Conservation (phyloP, 2,888 invertebrate genomes). For the Caenorhabditis becei region DNA sequence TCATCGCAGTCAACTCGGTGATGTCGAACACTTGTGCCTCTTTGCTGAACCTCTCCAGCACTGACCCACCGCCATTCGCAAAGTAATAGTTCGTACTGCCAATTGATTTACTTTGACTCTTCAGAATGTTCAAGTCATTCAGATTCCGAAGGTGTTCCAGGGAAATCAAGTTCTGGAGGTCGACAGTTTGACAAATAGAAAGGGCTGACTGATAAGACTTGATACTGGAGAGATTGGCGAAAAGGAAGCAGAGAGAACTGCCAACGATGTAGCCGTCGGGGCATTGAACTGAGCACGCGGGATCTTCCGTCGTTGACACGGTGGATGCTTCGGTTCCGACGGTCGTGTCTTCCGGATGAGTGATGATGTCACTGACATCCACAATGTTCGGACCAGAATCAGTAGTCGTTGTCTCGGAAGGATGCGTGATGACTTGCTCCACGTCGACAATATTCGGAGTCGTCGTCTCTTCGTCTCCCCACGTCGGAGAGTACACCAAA, state of each 20-base stretch:
- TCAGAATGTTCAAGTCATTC: conserved; percentile 28
- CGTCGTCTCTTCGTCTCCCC: neutral
- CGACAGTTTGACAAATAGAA: conserved; percentile 41
- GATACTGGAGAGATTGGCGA: conserved; percentile 24
- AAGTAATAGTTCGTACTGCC: conserved; percentile 22
- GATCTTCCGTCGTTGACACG: neutral
- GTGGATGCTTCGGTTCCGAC: conserved; percentile 12
- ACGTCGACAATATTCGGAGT: conserved; percentile 4
- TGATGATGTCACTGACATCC: conserved; percentile 10
- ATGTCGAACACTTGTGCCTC: conserved; percentile 45
- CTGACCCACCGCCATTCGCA: conserved; percentile 55
- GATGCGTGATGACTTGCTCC: conserved; percentile 1
- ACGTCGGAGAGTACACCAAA: neutral
- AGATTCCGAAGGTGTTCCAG: conserved; percentile 44
- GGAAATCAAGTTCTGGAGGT: conserved; percentile 33
- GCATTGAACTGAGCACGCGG: conserved; percentile 43
- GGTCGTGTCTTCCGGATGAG: neutral
- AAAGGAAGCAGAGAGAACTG: conserved; percentile 24
- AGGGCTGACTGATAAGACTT: conserved; percentile 52
- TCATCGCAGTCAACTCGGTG: conserved; percentile 32
- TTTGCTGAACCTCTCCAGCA: conserved; percentile 30
- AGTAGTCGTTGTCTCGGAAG: neutral
- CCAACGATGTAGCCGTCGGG: conserved; percentile 46
- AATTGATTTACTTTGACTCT: neutral
- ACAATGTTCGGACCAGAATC: neutral